Percentiles rank a stretch among this genome's conserved stretches.
Conservation (phyloP, 2,113 vertebrate genomes). For the Speoplatyrhinus poulsoni region DNA sequence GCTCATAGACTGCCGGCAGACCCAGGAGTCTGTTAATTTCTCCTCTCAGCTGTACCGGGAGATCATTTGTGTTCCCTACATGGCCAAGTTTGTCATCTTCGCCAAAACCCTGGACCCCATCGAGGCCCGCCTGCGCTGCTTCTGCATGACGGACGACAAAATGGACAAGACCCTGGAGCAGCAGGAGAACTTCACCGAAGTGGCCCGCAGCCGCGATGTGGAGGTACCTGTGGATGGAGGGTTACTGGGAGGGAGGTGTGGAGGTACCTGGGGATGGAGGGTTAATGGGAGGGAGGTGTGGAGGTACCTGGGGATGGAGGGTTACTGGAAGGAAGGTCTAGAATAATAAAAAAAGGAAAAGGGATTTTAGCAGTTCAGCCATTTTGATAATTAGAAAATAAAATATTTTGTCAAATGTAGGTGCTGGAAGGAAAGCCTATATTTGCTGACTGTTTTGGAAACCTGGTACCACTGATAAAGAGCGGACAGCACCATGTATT, state of each 20-base stretch:
- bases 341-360: neutral
- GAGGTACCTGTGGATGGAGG: conserved; percentile 79
- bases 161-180: conserved; percentile 98
- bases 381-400: neutral
- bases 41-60: conserved; percentile 95
- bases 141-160: conserved; percentile 99
- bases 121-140: conserved; percentile 93
- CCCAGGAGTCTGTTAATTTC: conserved; percentile 93
- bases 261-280: too few relatives aligned
- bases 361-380: too few relatives aligned
- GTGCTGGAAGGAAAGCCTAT: conserved; percentile 98
- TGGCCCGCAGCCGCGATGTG: conserved; percentile 94
- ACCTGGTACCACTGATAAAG: conserved; percentile 95
- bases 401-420: conserved; percentile 62
- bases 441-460: conserved; percentile 98
- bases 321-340: neutral
- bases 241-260: neutral
- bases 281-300: too few relatives aligned
- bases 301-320: too few relatives aligned
- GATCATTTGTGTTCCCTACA: conserved; percentile 98
- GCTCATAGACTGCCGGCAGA: conserved; percentile 97
- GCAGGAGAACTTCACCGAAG: conserved; percentile 97
- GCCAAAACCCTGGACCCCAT: conserved; percentile 97
- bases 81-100: conserved; percentile 99
- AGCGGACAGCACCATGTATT: conserved; percentile 97